Percentiles rank a stretch among this genome's conserved stretches.
These are phyloP conservation scores for Hippolais icterina DNA, from an alignment of 2,113 vertebrate species.

Conservation along the genomic window DNA sequence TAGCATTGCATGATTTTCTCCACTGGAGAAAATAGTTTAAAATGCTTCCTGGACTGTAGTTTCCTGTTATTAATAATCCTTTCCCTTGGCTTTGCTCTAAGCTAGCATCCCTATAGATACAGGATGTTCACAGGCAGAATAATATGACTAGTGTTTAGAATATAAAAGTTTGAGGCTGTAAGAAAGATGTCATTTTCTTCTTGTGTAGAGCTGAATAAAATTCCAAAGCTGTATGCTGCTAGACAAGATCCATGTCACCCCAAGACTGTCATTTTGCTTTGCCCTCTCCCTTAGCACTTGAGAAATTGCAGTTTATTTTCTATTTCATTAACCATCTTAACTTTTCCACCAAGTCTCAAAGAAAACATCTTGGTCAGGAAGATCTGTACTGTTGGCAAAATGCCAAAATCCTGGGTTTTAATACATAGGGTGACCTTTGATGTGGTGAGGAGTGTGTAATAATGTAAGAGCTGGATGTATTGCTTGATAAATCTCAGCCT, in stretches of 20 bases:
- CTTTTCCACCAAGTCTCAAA: not conserved
- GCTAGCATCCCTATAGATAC: not conserved
- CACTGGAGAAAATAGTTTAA: not conserved
- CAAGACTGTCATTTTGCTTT: not conserved
- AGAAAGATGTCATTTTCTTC: not conserved
- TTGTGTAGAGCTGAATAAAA: not conserved
- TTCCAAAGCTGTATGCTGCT: not conserved
- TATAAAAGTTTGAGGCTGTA: not conserved
- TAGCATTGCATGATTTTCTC: not conserved
- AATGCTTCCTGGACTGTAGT: not conserved
- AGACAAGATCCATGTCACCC: not conserved
- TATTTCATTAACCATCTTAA: not conserved
- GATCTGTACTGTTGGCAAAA: not conserved
- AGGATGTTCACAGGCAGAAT: not conserved
- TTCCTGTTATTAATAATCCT: rapidly evolving
- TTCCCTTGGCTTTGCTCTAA: not conserved
- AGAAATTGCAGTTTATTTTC: not conserved
- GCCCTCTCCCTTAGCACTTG: not conserved
- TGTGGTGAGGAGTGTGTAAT: not conserved
- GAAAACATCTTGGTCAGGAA: not conserved
- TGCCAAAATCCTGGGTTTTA: not conserved
- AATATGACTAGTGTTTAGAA: not conserved
- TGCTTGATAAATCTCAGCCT: not conserved
- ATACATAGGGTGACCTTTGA: not conserved
- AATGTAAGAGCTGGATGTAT: not conserved